A percentile compares a stretch with the other conserved stretches of the same genome.
Conservation (phyloP, 2,113 vertebrate species). For the Tenrec ecaudatus region DNA sequence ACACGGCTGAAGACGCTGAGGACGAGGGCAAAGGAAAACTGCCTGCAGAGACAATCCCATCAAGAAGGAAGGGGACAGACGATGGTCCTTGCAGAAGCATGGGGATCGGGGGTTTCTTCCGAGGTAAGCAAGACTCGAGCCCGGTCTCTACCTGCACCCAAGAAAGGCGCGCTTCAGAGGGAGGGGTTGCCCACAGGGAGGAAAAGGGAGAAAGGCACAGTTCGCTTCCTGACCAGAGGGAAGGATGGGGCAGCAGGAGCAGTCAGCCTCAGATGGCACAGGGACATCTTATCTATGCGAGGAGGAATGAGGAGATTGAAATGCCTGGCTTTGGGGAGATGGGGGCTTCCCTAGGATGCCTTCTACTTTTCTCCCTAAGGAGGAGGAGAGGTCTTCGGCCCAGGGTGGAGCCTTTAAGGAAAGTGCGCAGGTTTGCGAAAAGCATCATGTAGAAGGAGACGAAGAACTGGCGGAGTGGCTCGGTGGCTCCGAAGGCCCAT, state of each 20-base stretch:
- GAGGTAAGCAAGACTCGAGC: too few relatives aligned
- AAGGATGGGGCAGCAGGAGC: background rate
- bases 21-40: too few relatives aligned
- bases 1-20: too few relatives aligned
- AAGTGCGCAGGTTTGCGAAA: background rate
- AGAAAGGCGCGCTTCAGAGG: background rate
- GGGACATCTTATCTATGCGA: background rate
- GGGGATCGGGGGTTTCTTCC: too few relatives aligned
- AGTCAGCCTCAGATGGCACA: too few relatives aligned
- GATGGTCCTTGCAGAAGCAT: too few relatives aligned
- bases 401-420: background rate
- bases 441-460: background rate
- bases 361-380: background rate
- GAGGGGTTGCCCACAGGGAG: background rate
- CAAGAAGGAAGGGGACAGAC: too few relatives aligned
- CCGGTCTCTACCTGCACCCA: too few relatives aligned
- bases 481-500: background rate
- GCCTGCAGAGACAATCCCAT: too few relatives aligned
- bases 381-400: background rate
- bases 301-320: background rate
- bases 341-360: background rate
- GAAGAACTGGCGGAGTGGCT: background rate
- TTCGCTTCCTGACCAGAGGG: background rate
- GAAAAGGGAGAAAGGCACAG: background rate
- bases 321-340: background rate